Percentiles rank a stretch among this genome's conserved stretches.
phyloP scores from a whole-genome alignment of 2,113 vertebrate species.

The Chlorocebus sabaeus region DNA sequence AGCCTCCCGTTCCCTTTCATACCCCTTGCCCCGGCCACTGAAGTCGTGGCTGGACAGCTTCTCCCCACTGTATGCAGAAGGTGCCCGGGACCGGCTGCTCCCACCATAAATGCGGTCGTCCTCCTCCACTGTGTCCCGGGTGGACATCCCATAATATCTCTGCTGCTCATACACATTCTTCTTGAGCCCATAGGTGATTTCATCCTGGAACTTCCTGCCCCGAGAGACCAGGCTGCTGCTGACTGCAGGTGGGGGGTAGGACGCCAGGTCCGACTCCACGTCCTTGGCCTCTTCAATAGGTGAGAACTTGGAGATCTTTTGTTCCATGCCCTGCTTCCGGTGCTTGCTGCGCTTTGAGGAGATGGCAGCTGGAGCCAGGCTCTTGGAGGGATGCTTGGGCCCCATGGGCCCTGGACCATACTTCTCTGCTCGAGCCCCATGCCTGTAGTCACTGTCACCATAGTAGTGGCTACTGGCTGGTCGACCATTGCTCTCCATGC shows the following conservation, averaged over 20 bases:
- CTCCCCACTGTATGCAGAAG: slow-evolving; percentile 92
- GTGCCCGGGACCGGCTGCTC: slow-evolving; percentile 87
- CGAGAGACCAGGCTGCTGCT: slow-evolving; percentile 92
- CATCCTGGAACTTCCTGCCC: slow-evolving; percentile 93
- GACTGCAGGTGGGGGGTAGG: slow-evolving; percentile 89
- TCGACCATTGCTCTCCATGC: slow-evolving; percentile 90
- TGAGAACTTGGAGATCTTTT: slow-evolving; percentile 99
- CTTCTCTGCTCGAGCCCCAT: slow-evolving; percentile 86
- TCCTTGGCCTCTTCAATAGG: slow-evolving; percentile 99
- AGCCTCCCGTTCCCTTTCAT: slow-evolving; percentile 88
- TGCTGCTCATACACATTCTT: slow-evolving; percentile 97
- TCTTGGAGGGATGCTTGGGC: slow-evolving; percentile 94
- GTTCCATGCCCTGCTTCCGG: slow-evolving; percentile 97
- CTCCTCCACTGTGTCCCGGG: slow-evolving; percentile 91
- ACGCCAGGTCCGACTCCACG: slow-evolving; percentile 95
- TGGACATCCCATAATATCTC: slow-evolving; percentile 91
- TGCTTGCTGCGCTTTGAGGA: slow-evolving; percentile 98
- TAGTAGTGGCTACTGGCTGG: slow-evolving; percentile 89
- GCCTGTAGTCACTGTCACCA: slow-evolving; percentile 89
- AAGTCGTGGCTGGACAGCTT: slow-evolving; percentile 90
- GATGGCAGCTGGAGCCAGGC: slow-evolving; percentile 92
- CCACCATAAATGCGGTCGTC: slow-evolving; percentile 91
- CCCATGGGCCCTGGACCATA: slow-evolving; percentile 82
- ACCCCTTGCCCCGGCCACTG: slow-evolving; percentile 92
- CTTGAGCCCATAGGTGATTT: slow-evolving; percentile 93